These are phyloP conservation scores for Julus scandinavius DNA, from an alignment of 2,888 invertebrate genomes.

Conservation along the genomic window DNA sequence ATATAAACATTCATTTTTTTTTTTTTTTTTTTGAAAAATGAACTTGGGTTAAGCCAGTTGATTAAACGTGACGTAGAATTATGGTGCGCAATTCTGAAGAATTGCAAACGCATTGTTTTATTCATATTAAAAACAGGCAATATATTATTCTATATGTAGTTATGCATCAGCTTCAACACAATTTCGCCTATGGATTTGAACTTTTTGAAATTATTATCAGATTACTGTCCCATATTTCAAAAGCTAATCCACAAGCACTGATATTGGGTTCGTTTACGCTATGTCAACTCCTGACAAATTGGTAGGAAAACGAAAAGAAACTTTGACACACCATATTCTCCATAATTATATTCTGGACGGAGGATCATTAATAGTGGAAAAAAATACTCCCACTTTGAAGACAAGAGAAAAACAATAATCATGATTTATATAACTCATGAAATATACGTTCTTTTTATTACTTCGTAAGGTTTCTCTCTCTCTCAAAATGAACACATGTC, in stretches of 20 bases:
- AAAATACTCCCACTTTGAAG: not conserved
- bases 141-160: not conserved
- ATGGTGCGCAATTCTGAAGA: not conserved
- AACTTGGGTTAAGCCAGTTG: not conserved
- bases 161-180: not conserved
- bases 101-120: not conserved
- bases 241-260: conserved; percentile 11
- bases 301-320: not conserved
- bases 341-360: not conserved
- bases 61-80: not conserved
- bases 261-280: conserved; percentile 33
- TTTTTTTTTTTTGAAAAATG: not conserved
- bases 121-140: conserved; percentile 21
- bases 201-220: conserved; percentile 21
- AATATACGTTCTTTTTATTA: not conserved
- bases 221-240: conserved; percentile 17
- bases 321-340: not conserved
- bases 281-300: conserved; percentile 21
- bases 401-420: not conserved
- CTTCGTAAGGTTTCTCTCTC: not conserved
- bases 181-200: not conserved
- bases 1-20: not conserved
- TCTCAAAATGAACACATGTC: not conserved
- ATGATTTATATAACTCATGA: not conserved
- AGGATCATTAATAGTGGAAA: not conserved